Percentiles rank a stretch among this genome's conserved stretches.
Evolutionary conservation across 2,113 vertebrate species (phyloP).

Genomic region (Emydura subglobosa): DNA sequence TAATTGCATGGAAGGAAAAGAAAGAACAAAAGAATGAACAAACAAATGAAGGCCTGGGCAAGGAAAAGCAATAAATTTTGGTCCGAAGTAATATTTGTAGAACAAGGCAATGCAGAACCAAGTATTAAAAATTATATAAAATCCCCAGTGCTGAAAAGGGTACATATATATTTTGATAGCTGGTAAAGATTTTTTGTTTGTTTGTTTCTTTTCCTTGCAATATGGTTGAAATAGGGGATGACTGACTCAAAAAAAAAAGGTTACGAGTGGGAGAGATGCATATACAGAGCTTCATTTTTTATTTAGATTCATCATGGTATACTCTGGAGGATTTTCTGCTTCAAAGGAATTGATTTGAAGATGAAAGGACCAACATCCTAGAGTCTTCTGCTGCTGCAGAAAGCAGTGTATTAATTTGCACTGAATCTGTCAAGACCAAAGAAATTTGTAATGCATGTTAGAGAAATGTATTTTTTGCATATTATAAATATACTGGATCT

Average conservation of each 20-base stretch:
- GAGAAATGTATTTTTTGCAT: not conserved
- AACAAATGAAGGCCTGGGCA: not conserved
- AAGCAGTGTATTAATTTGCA: not conserved
- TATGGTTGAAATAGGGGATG: not conserved
- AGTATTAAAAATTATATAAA: not conserved
- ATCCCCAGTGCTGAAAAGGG: not conserved
- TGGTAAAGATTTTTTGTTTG: not conserved
- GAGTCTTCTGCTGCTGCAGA: not conserved
- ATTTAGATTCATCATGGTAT: not conserved
- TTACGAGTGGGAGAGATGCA: not conserved
- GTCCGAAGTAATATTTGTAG: not conserved
- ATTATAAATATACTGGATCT: not conserved
- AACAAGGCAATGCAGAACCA: not conserved
- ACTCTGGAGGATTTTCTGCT: not conserved
- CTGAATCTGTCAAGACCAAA: conserved; percentile 11
- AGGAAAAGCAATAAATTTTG: not conserved
- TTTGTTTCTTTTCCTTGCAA: not conserved
- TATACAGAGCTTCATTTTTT: conserved; percentile 1
- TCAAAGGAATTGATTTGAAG: not conserved
- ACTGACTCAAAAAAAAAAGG: not conserved
- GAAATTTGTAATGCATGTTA: conserved; percentile 3
- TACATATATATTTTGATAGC: not conserved
- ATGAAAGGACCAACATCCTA: not conserved
- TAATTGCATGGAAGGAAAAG: not conserved
- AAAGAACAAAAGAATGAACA: not conserved